Base-by-base conservation (phyloP, 2,797 vertebrate genomes). In the Delichon dasypus region DNA sequence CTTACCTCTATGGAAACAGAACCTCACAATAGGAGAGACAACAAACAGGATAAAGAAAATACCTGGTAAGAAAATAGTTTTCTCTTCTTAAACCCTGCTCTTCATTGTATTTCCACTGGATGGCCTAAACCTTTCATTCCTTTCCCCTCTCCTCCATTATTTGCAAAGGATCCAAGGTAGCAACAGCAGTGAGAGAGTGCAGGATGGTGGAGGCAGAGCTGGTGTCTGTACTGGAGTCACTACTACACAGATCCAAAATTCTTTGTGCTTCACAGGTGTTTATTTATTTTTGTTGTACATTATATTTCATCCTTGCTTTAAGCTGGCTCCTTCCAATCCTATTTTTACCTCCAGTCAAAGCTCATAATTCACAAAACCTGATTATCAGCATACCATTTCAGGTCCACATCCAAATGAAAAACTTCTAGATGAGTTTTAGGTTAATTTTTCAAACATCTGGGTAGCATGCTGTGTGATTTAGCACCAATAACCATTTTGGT, bases 1-100 rank as follows among this genome's bases (percentile, higher is more conserved):
- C 66, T 60, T 12, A 88, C 92, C 65, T 68, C 95, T 90, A 76
- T 9, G 38, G 96, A 92, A 84, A 95, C 76, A 38, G 58, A 83
- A 77, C 50, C 16, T 34, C 4, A 18, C 32, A 53, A 57, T 27
- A 34, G 21, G 32, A 85, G 45, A 19, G 21, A 40, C 68, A 81
- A 70, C 61, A 87, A 51, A 92, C 7, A 16, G 30, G 30, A 73
- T 45, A 81, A 89, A 61, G 64, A 73, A 88, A 94, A 60, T 29
- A 85, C 18, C 44, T 11, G 79, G 91, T 94, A 92, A 96, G 90
- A 70, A 89, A 72, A 53, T 4, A 48, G 30, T 64, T 92, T 88
- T 67, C 16, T 75, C n/a, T n/a, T 61, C 10, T 65, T 38, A 65
- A 89, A 48, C 22, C 15, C 26, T 47, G 23, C 16, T 67, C 44